Base-by-base conservation (phyloP, 2,113 vertebrate genomes). In the Halichoeres trimaculatus region DNA sequence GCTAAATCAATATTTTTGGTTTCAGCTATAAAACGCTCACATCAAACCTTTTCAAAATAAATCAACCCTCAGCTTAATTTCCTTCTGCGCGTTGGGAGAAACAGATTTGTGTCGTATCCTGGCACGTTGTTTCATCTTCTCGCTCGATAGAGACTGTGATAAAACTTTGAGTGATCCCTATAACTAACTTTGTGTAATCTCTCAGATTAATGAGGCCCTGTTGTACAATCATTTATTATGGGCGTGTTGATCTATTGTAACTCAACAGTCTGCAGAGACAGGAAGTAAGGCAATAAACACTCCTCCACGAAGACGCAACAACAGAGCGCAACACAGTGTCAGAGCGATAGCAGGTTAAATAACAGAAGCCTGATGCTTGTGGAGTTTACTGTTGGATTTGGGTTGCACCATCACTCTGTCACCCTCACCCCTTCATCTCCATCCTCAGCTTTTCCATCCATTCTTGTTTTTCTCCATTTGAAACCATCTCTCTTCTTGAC, bases 201-300 rank as follows among this genome's bases (percentile, higher is more conserved):
- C 11, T 16, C 53, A 73, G 63, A 78, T 80, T 78, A 80, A 75
- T 83, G 74, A 71, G 61, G 36, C 38, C 48, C 52, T 40, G 76
- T n/a, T 64, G 61, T 78, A 48, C 43, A 23, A 69, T 61, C 10
- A 69, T 90, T 82, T 87, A 66, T 86, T 80, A 40, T n/a, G 57
- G 76, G 69, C 10, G 58, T 78, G 86, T 68, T 85, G 72, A 69
- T 71, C 41, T 75, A 67, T 73, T 74, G 66, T 40, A 73, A 86
- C 43, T 78, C 80, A 73, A 86, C 63, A 56, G 74, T 64, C 56
- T 5, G 40, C 24, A 30, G 67, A 45, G 58, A 26, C 84, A 82
- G 78, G 80, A 87, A 79, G 74, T 79, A n/a, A 23, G 66, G 30
- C 13, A 1, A 26, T 82, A 84, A 85, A 87, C 78, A 57, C 65